These are phyloP conservation scores for Drosophila pectinifera DNA, from an alignment of 1,140 invertebrate genomes.

Conservation along the genomic window DNA sequence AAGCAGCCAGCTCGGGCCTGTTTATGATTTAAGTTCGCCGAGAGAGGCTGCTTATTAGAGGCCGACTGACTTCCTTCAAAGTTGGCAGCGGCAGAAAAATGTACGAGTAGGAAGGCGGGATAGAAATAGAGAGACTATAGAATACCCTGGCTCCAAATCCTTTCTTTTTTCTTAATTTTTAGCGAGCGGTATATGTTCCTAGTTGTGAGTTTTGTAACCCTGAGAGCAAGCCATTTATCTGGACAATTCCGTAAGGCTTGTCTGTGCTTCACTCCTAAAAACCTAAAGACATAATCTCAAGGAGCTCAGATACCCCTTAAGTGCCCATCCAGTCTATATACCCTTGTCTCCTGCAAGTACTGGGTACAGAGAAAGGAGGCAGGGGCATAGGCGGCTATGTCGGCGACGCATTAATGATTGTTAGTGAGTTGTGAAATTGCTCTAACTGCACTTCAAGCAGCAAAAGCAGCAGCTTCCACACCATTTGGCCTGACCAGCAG, in stretches of 20 bases:
- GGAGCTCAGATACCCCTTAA: not conserved
- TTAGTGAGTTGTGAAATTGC: conserved; percentile 83
- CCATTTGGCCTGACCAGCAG: conserved; percentile 67
- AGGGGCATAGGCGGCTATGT: conserved; percentile 47
- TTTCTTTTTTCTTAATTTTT: too few relatives aligned
- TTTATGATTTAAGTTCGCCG: conserved; percentile 76
- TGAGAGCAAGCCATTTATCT: too few relatives aligned
- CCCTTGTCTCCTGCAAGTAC: not conserved
- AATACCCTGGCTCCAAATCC: not conserved
- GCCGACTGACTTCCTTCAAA: conserved; percentile 68
- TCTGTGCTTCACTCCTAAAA: not conserved
- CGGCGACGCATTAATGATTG: conserved; percentile 81
- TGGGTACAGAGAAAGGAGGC: conserved; percentile 1
- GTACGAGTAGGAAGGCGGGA: not conserved
- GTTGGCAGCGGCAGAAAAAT: conserved; percentile 13
- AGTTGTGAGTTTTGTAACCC: too few relatives aligned
- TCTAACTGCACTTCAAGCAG: conserved; percentile 79
- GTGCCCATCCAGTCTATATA: not conserved
- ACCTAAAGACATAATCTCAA: too few relatives aligned
- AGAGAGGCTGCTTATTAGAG: conserved; percentile 71
- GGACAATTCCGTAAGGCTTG: too few relatives aligned
- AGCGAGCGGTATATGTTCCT: not conserved
- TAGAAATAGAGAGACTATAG: not conserved
- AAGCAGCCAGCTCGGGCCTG: conserved; percentile 71
- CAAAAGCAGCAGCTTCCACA: conserved; percentile 66